Percentiles rank a stretch among this genome's conserved stretches.
phyloP scores from a whole-genome alignment of 2,113 vertebrate genomes.

The Cacatua alba region DNA sequence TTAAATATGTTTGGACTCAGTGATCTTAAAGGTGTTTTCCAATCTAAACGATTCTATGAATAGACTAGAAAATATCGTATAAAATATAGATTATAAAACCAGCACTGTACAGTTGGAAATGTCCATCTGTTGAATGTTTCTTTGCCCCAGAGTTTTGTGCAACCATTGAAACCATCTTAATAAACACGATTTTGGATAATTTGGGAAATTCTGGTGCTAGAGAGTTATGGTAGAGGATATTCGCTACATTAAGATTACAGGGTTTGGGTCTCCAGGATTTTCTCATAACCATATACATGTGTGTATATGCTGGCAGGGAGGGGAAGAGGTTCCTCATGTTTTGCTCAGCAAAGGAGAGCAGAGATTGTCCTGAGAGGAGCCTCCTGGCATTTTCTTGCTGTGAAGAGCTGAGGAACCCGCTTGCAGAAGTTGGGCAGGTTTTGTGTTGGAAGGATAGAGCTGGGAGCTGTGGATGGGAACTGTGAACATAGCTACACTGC shows the following conservation, averaged over 20 bases:
- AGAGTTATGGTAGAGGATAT: background rate
- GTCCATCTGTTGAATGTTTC: background rate
- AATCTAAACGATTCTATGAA: background rate
- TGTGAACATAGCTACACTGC: rapidly evolving
- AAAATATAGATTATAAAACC: background rate
- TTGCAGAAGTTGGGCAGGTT: background rate
- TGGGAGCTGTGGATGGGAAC: background rate
- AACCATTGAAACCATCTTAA: background rate
- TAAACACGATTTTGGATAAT: rapidly evolving
- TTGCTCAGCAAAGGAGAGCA: background rate
- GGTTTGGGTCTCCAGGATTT: background rate
- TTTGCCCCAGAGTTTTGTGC: background rate
- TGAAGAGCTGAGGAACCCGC: background rate
- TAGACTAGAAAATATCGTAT: background rate
- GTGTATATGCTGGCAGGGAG: background rate
- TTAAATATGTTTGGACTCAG: background rate
- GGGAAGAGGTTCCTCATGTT: background rate
- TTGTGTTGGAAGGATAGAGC: background rate
- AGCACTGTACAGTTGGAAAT: background rate
- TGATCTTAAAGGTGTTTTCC: background rate
- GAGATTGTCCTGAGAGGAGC: background rate
- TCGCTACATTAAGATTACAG: background rate
- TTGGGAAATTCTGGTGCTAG: background rate
- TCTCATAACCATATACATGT: background rate
- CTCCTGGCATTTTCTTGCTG: background rate